Base-by-base conservation (phyloP, 2,797 vertebrate genomes). In the Pygocentrus nattereri region DNA sequence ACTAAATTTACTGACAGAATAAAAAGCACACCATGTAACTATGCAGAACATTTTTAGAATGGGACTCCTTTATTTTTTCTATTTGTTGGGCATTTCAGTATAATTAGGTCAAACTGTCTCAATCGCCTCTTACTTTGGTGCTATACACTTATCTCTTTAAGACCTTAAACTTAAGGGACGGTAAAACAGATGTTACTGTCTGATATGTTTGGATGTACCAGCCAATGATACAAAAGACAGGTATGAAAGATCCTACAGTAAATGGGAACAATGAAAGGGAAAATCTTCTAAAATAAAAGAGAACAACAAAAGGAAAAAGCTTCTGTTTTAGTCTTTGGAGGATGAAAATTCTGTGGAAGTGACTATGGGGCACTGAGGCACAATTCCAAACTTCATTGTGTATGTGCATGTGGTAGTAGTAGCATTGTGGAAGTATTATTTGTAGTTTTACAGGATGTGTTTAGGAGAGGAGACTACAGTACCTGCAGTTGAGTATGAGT, bases 401-500 rank as follows among this genome's bases (percentile, higher is more conserved):
- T 62, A 49, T 56, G 30, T 56, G 50, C 23, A 10, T 74, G 27
- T 34, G 5, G 19, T 72, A 31, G n/a, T n/a, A 54, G 49, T n/a
- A 54, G 49, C 50, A 72, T n/a, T n/a, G 70, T 21, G 47, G 47
- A 30, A 71, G 69, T 27, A 71, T 30, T 15, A 30, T 38, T 50
- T 49, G 64, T 74, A 52, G 18, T 25, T 62, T 34, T 68, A 30
- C 69, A 34, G 21, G 67, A 49, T 74, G 50, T 81, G 38, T 68
- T 61, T 74, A 16, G 30, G 6, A 58, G 16, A 49, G 74, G 70
- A 27, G 7, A 44, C 64, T 75, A 71, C 80, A 87, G 41, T 93
- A 95, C 95, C 92, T 94, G 94, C 95, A 96, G 44, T 5, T 85
- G 79, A 96, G 92, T 58, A 0, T 88, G 75, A 96, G 88, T 0